Base-by-base conservation (phyloP, 1,140 invertebrate genomes). In the Zaprionus gabonicus region DNA sequence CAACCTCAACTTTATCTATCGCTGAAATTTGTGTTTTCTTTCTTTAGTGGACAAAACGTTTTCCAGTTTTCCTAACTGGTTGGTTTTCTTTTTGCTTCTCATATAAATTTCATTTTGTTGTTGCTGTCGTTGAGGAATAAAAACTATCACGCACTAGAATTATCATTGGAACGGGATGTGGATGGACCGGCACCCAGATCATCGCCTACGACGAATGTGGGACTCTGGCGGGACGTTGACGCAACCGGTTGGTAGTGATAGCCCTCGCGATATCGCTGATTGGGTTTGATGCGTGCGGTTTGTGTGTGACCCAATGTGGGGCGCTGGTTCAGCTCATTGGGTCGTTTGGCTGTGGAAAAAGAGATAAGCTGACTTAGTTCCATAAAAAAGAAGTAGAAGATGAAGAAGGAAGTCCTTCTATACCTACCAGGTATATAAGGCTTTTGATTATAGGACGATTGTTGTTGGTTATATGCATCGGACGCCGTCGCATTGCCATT, bases 101-200 rank as follows among this genome's bases (percentile, higher is more conserved):
- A 73, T 77, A 77, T 73, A 77, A 77, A 73, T 77, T 73, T 77
- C 28, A 28, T 56, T 44, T 62, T 62, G 72, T 76, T 85, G 51
- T 66, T 79, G 62, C 64, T 76, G 41, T 59, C 46, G 75, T 78
- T 84, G 85, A 91, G 88, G 82, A 92, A 85, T 91, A 92, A 91
- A 92, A 92, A 92, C 91, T 92, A 92, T 92, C 92, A 92, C 92
- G 92, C 92, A 93, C 91, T 93, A 85, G 92, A 91, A 82, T 93
- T 93, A 91, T 93, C 91, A 92, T 92, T 92, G 92, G 92, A 93
- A 90, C 92, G 92, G 90, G 92, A 93, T 81, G 91, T 92, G 88
- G 92, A 92, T 93, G 88, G 91, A 91, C 92, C 90, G 83, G 87
- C 87, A 80, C 76, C 82, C 81, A 82, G 80, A 72, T 92, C 90